phyloP scores from a whole-genome alignment of 2,113 vertebrate species.

The Campylomormyrus numenius region DNA sequence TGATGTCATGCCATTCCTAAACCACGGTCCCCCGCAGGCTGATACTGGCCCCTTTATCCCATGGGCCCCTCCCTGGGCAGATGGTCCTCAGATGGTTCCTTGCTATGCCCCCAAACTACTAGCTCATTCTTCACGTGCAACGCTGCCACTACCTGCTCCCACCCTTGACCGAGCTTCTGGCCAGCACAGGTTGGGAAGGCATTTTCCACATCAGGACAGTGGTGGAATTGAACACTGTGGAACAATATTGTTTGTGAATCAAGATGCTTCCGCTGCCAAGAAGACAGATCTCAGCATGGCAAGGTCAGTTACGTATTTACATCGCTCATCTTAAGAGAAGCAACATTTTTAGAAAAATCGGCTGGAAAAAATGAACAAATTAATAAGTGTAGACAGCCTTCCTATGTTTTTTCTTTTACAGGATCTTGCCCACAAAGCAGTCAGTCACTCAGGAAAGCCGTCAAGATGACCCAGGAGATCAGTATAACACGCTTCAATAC shows the following conservation, averaged over 20 bases:
- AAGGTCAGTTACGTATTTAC: slow-evolving; percentile 8
- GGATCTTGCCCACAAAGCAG: slow-evolving; percentile 25
- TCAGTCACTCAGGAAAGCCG: slow-evolving; percentile 23
- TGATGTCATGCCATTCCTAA: slow-evolving; percentile 19
- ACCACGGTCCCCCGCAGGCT: slow-evolving; percentile 25
- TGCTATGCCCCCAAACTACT: not conserved
- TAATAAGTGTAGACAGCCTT: not conserved
- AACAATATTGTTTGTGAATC: not conserved
- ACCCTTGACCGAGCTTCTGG: not conserved
- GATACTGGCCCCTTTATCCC: slow-evolving; percentile 17
- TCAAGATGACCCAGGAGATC: slow-evolving; percentile 29
- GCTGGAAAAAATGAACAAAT: not conserved
- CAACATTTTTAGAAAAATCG: not conserved
- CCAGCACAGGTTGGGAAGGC: not conserved
- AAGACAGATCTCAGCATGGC: not conserved
- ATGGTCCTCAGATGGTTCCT: not conserved
- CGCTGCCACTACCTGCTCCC: not conserved
- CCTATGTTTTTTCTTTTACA: slow-evolving; percentile 25
- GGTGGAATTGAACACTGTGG: not conserved
- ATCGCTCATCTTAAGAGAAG: not conserved
- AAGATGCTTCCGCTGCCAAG: not conserved
- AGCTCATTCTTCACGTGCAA: not conserved
- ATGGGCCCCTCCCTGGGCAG: slow-evolving; percentile 19
- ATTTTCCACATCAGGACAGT: not conserved
- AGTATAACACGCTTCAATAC: not conserved